These are phyloP conservation scores for Gorsachius goisagi DNA, from an alignment of 2,113 vertebrate species.

Conservation along the genomic window DNA sequence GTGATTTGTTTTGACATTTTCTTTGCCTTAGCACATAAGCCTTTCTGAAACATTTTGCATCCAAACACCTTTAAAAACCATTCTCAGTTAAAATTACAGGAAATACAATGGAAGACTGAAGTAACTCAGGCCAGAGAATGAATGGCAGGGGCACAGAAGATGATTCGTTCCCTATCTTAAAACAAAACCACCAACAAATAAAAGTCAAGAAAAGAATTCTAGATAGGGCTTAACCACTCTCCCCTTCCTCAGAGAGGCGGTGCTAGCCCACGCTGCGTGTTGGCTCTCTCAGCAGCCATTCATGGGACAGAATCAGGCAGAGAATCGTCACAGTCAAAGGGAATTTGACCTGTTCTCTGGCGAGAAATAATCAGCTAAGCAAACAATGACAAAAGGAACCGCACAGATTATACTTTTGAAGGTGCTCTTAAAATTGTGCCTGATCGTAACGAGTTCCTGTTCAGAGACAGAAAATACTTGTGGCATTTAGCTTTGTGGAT, in stretches of 20 bases:
- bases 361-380: background rate
- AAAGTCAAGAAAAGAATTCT: background rate
- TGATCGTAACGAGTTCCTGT: background rate
- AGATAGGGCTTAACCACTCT: background rate
- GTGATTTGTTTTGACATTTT: slow-evolving; percentile 55
- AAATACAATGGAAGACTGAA: slow-evolving; percentile 29
- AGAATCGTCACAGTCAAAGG: background rate
- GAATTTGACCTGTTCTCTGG: background rate
- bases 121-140: background rate
- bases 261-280: background rate
- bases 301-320: background rate
- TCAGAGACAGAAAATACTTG: background rate
- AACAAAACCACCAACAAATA: background rate
- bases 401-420: background rate
- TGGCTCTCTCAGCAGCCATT: background rate
- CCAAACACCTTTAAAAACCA: slow-evolving; percentile 14
- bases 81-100: slow-evolving; percentile 35
- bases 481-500: background rate
- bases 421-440: background rate
- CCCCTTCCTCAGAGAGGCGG: background rate
- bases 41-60: slow-evolving; percentile 21
- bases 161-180: background rate
- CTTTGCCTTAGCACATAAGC: background rate
- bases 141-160: background rate
- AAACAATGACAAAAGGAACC: background rate